A percentile compares a stretch with the other conserved stretches of the same genome.
phyloP scores from a whole-genome alignment of 2,888 invertebrate genomes.

The Aleiodes leptofemur region DNA sequence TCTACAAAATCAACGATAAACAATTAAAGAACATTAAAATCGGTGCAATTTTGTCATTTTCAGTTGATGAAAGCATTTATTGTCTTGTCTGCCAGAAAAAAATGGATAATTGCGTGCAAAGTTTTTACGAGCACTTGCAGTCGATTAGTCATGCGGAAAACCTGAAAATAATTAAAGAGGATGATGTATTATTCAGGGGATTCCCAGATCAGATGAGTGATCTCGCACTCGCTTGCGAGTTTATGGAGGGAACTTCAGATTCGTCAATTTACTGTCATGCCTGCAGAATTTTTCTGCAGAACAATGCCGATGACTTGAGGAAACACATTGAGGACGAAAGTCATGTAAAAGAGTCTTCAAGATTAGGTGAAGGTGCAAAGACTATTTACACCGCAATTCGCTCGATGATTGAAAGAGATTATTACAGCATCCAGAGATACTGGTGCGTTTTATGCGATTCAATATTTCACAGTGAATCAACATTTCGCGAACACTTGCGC shows the following conservation, averaged over 20 bases:
- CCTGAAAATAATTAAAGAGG: slow-evolving; percentile 55
- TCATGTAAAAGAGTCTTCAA: slow-evolving; percentile 4
- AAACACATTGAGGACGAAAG: slow-evolving; percentile 35
- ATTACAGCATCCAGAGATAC: slow-evolving; percentile 48
- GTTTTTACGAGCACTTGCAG: slow-evolving; percentile 60
- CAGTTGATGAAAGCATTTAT: slow-evolving; percentile 44
- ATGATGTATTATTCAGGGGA: slow-evolving; percentile 48
- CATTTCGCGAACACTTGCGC: slow-evolving; percentile 46
- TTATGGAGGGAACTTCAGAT: slow-evolving; percentile 57
- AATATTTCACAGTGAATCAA: background rate
- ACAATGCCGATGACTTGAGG: slow-evolving; percentile 44
- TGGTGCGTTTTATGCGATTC: slow-evolving; percentile 50
- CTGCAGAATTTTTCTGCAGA: slow-evolving; percentile 54
- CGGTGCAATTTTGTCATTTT: slow-evolving; percentile 32
- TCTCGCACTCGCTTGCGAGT: slow-evolving; percentile 57
- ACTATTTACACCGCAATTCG: slow-evolving; percentile 15
- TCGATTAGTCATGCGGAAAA: slow-evolving; percentile 55
- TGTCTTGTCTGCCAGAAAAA: slow-evolving; percentile 61
- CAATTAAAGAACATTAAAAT: slow-evolving; percentile 15
- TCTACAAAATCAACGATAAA: slow-evolving; percentile 48
- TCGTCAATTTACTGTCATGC: slow-evolving; percentile 55
- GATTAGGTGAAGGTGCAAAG: background rate
- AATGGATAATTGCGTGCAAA: slow-evolving; percentile 50
- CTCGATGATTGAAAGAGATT: slow-evolving; percentile 37
- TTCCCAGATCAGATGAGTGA: slow-evolving; percentile 59